Base-by-base conservation (phyloP, 2,888 invertebrate genomes). In the Andrena hattorfiana region DNA sequence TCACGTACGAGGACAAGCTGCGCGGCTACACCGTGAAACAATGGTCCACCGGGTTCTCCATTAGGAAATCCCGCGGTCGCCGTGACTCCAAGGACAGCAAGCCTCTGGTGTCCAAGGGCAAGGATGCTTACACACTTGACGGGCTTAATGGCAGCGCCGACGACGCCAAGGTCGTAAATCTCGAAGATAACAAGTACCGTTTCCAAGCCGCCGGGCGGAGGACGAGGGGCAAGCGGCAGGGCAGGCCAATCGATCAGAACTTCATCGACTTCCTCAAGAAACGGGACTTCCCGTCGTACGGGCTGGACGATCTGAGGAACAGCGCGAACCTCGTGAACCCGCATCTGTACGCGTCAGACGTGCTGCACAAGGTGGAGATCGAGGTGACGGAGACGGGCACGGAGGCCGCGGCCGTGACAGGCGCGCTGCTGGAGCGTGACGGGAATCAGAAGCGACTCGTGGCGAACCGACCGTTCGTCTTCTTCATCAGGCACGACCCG, bases 391-490 rank as follows among this genome's bases (percentile, higher is more conserved):
- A 97, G 92, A 96, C 94, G 28, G 97, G 97, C 0, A 97, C 97
- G 0, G 96, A 96, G 90, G 97, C 97, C 0, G 96, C 96, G 0
- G 96, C 97, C 0, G 96, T 96, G 0, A 96, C 97, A 0, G 94
- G 95, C 1, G 95, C 95, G 0, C 91, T 95, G 54, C 90, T 97
- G 71, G 94, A 95, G 2, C 95, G 96, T 59, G 94, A 95, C 56
- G 96, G 96, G 0, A 94, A 94, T 8, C 91, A 89, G 49, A 93
- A 91, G 20, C 94, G 94, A 30, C 94, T 95, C 0, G 88, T 94
- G 28, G 96, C 96, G 0, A 95, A 97, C 89, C 95, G 96, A 42
- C 97, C 97, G 0, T 97, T 97, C 93, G 94, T 96, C 77, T 96
- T 97, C 91, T 96, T 97, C 91, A 97, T 97, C 83, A 95, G 96